Base-by-base conservation (phyloP, 2,888 invertebrate genomes). In the Chirona hameri region DNA sequence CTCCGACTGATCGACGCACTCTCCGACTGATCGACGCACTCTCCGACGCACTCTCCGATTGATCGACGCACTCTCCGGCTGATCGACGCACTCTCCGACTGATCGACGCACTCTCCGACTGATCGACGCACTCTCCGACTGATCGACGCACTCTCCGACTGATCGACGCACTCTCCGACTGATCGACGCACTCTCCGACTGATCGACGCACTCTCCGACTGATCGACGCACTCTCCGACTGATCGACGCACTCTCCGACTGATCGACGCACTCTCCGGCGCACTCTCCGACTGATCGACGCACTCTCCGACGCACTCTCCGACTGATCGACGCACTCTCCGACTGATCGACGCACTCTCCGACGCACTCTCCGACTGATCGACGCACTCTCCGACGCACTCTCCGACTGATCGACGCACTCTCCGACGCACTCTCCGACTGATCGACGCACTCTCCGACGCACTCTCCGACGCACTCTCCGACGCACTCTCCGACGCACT, bases 231-330 rank as follows among this genome's bases (percentile, higher is more conserved):
- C n/a, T n/a, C n/a, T n/a, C n/a, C n/a, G n/a, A n/a, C 91, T 96
- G 10, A 90, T 91, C 85, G 90, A 90, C 83, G 89, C 90, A 72
- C 88, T 92, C 27, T 81, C 39, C 39, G 39, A 39, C 39, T 39
- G 39, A 39, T 5, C 7, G 39, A 39, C n/a, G n/a, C n/a, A n/a
- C n/a, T n/a, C n/a, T n/a, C n/a, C n/a, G n/a, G n/a, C n/a, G n/a
- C n/a, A n/a, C n/a, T n/a, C n/a, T n/a, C n/a, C n/a, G n/a, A n/a
- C 91, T 96, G 10, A 90, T 91, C 85, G 90, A 90, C 83, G 89
- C 90, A 72, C 88, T 92, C 27, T 81, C 39, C 39, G 39, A 39
- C 39, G 2, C 4, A 39, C 2, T n/a, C n/a, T n/a, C n/a, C 7
- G 39, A 39, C 91, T 96, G 10, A 90, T 91, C 85, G 90, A 90